phyloP scores from a whole-genome alignment of 30 jellyfish, hydroid and myxozoan species.

The Clytia hemisphaerica region DNA sequence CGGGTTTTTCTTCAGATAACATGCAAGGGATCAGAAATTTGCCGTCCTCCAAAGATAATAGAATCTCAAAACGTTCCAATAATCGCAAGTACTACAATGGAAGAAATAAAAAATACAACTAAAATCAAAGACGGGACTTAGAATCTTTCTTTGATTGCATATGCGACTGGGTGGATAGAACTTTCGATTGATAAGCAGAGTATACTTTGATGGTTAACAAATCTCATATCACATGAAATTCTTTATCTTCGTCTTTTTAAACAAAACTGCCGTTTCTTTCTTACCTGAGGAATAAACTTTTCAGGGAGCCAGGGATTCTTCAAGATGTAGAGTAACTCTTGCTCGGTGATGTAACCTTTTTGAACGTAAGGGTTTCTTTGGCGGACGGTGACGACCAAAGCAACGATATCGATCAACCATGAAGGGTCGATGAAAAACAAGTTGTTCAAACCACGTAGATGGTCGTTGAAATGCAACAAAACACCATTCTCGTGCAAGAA shows the following conservation, averaged over 20 bases:
- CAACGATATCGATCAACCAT: conserved; percentile 85
- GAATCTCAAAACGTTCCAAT: conserved; percentile 82
- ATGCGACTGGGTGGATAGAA: too few relatives aligned
- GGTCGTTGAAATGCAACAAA: conserved; percentile 75
- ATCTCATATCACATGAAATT: too few relatives aligned
- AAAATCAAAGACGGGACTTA: too few relatives aligned
- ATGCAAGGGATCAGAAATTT: conserved; percentile 72
- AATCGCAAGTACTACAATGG: conserved; percentile 59
- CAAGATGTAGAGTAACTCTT: conserved; percentile 44
- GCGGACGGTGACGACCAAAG: conserved; percentile 72
- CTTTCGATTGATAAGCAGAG: too few relatives aligned
- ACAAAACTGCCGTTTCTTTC: too few relatives aligned
- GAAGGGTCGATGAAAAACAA: conserved; percentile 85
- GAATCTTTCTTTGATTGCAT: too few relatives aligned
- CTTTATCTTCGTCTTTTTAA: too few relatives aligned
- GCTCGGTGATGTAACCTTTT: conserved; percentile 49
- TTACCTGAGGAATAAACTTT: conserved; percentile 85
- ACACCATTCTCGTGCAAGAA: conserved; percentile 89
- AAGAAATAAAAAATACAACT: background rate
- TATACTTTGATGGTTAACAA: too few relatives aligned
- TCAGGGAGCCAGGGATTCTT: conserved; percentile 75
- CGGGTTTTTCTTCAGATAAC: conserved; percentile 76
- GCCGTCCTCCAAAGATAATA: conserved; percentile 54
- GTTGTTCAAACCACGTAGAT: conserved; percentile 60
- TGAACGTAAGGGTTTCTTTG: conserved; percentile 65